Percentiles rank a stretch among this genome's conserved stretches.
Conservation (phyloP, 2,888 invertebrate genomes). For the Coecobrya sp. region DNA sequence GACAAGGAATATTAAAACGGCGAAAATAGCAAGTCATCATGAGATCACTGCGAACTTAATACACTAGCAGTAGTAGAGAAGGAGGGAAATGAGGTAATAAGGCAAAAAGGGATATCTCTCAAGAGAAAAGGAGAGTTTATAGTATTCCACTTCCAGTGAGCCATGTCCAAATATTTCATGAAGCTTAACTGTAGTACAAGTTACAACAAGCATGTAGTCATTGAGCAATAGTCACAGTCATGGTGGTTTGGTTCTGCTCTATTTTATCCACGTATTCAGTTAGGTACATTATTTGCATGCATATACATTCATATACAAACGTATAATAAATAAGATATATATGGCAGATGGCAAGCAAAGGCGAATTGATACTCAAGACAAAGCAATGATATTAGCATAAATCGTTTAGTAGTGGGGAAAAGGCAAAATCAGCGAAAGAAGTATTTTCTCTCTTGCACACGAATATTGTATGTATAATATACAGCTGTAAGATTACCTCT, state of each 20-base stretch:
- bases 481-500: not conserved
- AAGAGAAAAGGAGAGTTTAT: not conserved
- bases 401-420: constrained; percentile 52
- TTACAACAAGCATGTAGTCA: not conserved
- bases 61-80: not conserved
- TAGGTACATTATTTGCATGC: not conserved
- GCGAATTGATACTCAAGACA: constrained; percentile 2
- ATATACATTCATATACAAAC: too few species aligned
- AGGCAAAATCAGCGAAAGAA: not conserved
- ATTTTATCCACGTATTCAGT: constrained; percentile 41
- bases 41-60: not conserved
- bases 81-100: not conserved
- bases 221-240: not conserved
- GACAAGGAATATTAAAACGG: too few species aligned
- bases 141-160: constrained; percentile 69
- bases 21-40: not conserved
- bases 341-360: too few species aligned
- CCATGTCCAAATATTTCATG: constrained; percentile 73
- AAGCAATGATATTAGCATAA: constrained; percentile 72
- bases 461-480: not conserved
- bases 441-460: not conserved
- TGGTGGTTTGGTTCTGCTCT: constrained; percentile 24
- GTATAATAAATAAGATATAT: too few species aligned
- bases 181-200: not conserved
- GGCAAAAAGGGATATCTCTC: not conserved